phyloP scores from a whole-genome alignment of 2,888 invertebrate genomes.

The Tetragonula carbonaria region DNA sequence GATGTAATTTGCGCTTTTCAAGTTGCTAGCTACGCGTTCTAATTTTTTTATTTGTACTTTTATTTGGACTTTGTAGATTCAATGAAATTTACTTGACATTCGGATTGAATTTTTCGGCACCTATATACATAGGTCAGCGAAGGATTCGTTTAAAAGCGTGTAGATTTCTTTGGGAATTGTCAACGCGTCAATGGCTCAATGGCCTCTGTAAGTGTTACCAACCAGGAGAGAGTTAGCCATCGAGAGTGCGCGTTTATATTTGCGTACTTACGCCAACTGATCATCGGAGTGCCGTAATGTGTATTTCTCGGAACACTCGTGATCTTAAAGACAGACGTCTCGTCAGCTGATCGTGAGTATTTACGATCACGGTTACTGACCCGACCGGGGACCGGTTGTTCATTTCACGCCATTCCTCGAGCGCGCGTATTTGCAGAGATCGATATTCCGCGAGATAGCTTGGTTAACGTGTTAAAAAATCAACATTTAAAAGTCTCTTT shows the following conservation, averaged over 20 bases:
- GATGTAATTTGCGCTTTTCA: no score
- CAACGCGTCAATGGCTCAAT: neutral
- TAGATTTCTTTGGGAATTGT: neutral
- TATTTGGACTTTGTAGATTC: no score
- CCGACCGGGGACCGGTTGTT: neutral
- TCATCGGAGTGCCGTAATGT: neutral
- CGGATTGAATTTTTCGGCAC: no score
- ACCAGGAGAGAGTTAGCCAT: neutral
- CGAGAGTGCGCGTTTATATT: neutral
- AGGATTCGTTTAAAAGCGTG: no score
- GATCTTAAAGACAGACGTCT: neutral
- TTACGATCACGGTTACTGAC: constrained; percentile 12
- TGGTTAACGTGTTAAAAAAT: neutral
- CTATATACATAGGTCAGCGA: no score
- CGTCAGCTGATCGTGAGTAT: constrained; percentile 13
- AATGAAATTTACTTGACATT: no score
- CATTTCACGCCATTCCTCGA: neutral
- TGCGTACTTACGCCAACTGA: neutral
- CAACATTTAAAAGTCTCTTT: neutral
- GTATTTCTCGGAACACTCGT: neutral
- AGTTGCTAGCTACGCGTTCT: no score
- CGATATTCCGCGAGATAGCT: neutral
- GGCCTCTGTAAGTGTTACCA: neutral
- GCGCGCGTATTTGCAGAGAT: neutral
- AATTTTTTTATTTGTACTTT: no score